phyloP scores from a whole-genome alignment of 2,113 vertebrate species.

The Zootoca vivipara region DNA sequence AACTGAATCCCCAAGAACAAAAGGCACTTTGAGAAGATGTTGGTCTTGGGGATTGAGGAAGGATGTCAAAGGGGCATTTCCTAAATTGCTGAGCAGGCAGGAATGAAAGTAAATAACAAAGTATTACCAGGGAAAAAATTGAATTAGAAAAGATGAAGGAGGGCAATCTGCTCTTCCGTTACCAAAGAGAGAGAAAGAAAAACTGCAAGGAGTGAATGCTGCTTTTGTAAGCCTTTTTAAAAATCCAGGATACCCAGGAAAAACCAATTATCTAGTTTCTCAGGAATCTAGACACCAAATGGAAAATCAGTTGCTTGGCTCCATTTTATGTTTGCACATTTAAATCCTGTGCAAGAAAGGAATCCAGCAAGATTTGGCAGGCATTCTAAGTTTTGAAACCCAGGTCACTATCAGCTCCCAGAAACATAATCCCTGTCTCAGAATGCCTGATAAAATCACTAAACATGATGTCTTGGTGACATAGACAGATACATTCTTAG shows the following conservation, averaged over 20 bases:
- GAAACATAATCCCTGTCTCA: not conserved
- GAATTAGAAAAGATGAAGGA: slow-evolving; percentile 1
- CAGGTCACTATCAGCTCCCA: not conserved
- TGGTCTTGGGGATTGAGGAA: not conserved
- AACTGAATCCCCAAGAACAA: slow-evolving; percentile 22
- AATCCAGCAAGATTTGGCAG: slow-evolving; percentile 10
- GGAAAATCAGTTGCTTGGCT: not conserved
- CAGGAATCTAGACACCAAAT: not conserved
- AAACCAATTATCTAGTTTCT: not conserved
- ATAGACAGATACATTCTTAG: not conserved
- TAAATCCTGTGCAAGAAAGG: slow-evolving; percentile 17
- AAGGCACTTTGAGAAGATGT: not conserved
- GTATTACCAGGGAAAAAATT: not conserved
- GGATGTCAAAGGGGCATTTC: slow-evolving; percentile 26
- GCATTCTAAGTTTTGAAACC: not conserved
- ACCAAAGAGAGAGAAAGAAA: no score
- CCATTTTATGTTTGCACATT: not conserved
- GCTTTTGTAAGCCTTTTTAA: not conserved
- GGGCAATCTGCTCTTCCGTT: not conserved
- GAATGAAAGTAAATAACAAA: slow-evolving; percentile 9
- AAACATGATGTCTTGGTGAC: not conserved
- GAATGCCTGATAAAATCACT: slow-evolving; percentile 8
- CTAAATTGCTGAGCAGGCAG: slow-evolving; percentile 37
- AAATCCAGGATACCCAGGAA: not conserved
- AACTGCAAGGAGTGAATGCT: not conserved